A percentile compares a stretch with the other conserved stretches of the same genome.
Evolutionary conservation across 2,797 vertebrate species (phyloP).

Genomic region (Pampus argenteus): DNA sequence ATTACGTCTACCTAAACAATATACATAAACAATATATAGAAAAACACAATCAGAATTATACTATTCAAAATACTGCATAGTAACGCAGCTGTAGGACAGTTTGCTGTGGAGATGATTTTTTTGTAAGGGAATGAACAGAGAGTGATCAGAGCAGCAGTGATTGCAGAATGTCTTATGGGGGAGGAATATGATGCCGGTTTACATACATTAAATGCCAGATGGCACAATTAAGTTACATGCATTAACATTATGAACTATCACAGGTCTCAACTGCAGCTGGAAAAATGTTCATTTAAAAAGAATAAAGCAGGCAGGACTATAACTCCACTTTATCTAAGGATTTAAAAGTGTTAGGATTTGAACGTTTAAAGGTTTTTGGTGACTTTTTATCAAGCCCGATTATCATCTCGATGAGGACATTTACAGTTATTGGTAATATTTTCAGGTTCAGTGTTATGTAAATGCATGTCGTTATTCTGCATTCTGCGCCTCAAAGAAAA

Average conservation of each 20-base stretch:
- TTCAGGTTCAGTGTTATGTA: too few relatives aligned
- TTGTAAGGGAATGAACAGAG: background rate
- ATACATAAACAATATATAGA: too few relatives aligned
- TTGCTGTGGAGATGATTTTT: background rate
- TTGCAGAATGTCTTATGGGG: background rate
- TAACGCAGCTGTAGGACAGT: slow-evolving; percentile 1
- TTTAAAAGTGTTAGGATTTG: background rate
- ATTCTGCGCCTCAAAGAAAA: background rate
- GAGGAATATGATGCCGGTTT: background rate
- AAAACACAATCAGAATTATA: too few relatives aligned
- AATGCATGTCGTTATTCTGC: background rate
- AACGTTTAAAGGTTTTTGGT: background rate
- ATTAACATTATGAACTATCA: slow-evolving; percentile 7
- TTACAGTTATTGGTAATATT: too few relatives aligned
- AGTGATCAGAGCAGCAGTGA: background rate
- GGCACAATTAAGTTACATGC: slow-evolving; percentile 6
- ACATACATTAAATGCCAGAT: slow-evolving; percentile 28
- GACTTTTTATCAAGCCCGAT: background rate
- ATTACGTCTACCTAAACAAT: too few relatives aligned
- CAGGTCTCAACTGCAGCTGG: background rate
- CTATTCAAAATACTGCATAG: too few relatives aligned
- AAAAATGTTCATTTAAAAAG: background rate
- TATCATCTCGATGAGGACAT: too few relatives aligned
- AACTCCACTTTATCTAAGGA: background rate
- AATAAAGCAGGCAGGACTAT: too few relatives aligned